Percentiles rank a stretch among this genome's conserved stretches.
Conservation (phyloP, 2,797 vertebrate genomes). For the Buceros bicornis region DNA sequence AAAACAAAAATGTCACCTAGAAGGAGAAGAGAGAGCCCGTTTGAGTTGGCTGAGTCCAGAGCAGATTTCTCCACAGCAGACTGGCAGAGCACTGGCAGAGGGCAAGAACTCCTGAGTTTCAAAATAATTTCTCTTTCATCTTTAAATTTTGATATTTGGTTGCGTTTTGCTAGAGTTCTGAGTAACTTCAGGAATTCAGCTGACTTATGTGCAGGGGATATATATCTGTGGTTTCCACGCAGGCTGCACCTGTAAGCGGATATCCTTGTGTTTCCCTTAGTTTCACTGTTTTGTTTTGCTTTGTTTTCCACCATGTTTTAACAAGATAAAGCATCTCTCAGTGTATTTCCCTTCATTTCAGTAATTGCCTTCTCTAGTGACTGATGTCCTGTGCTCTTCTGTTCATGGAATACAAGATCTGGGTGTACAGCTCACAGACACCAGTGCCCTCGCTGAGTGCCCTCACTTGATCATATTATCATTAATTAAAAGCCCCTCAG, state of each 20-base stretch:
- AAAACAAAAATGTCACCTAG: not conserved
- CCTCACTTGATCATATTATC: not conserved
- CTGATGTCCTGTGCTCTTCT: constrained; percentile 25
- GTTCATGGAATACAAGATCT: not conserved
- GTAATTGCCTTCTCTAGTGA: constrained; percentile 46
- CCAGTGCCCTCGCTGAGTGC: not conserved
- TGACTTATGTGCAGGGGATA: not conserved
- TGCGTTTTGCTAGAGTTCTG: not conserved
- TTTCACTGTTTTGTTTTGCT: constrained; percentile 14
- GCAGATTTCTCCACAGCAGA: not conserved
- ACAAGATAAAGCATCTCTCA: constrained; percentile 40
- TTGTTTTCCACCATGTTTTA: constrained; percentile 43
- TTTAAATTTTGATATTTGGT: not conserved
- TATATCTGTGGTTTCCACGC: not conserved
- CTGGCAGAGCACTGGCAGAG: not conserved
- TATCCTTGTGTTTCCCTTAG: constrained; percentile 16
- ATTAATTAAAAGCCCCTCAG: not conserved
- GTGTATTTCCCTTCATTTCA: constrained; percentile 19
- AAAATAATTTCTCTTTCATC: not conserved
- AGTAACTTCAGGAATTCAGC: not conserved
- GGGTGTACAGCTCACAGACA: not conserved
- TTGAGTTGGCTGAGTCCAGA: not conserved
- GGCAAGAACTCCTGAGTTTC: not conserved
- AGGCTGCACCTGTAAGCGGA: constrained; percentile 37
- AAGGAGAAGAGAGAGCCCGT: not conserved